phyloP scores from a whole-genome alignment of 2,888 invertebrate genomes.

The Ctenicera cuprea region DNA sequence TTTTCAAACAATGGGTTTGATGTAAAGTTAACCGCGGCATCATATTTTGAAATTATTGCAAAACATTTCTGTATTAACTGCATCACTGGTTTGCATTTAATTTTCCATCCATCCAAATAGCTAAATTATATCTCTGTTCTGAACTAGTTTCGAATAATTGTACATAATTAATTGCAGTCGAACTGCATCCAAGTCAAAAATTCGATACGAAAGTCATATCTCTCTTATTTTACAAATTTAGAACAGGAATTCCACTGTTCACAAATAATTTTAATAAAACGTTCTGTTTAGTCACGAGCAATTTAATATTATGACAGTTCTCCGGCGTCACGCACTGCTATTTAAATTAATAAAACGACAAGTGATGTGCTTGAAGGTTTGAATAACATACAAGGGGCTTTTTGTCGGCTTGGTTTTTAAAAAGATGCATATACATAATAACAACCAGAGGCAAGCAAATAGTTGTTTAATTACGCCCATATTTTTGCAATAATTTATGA shows the following conservation, averaged over 20 bases:
- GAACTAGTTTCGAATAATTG: too few species aligned
- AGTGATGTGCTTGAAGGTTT: constrained; percentile 6
- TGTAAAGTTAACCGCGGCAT: too few species aligned
- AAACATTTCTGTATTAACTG: too few species aligned
- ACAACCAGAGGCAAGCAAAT: background rate
- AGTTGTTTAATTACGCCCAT: constrained; percentile 15
- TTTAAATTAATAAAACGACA: constrained; percentile 36
- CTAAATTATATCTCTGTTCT: too few species aligned
- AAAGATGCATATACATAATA: background rate
- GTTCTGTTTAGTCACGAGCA: constrained; percentile 12
- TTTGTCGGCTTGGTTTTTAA: constrained; percentile 7
- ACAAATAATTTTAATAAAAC: constrained; percentile 17
- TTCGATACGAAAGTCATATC: too few species aligned
- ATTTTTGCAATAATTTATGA: constrained; percentile 16
- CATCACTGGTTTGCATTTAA: too few species aligned
- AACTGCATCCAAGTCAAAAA: too few species aligned
- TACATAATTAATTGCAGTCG: too few species aligned
- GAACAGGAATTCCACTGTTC: background rate
- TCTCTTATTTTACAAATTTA: background rate
- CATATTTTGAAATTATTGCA: too few species aligned
- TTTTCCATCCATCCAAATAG: too few species aligned
- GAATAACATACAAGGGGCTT: constrained; percentile 1
- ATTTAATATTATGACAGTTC: constrained; percentile 25
- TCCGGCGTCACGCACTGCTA: constrained; percentile 15
- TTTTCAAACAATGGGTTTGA: too few species aligned